Evolutionary conservation across 1,140 invertebrate species (phyloP).

Genomic region (Orussus abietinus): DNA sequence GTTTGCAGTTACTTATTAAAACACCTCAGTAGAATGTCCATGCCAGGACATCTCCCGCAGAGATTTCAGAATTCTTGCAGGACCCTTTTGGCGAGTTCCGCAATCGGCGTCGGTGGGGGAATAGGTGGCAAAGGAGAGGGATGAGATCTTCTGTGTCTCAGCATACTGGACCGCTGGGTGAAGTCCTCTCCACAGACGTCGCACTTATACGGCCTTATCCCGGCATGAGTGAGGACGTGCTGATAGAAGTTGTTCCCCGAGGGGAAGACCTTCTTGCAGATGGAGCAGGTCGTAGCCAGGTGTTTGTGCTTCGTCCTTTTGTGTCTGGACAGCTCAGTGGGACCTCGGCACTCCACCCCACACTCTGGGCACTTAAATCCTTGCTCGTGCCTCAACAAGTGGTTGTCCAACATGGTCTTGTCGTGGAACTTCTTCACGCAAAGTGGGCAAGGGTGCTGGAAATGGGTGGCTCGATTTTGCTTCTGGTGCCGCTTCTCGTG

Average conservation of each 20-base stretch:
- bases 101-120: slow-evolving; percentile 22
- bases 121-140: slow-evolving; percentile 19
- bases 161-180: slow-evolving; percentile 16
- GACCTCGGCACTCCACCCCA: slow-evolving; percentile 43
- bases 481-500: slow-evolving; percentile 21
- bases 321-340: no score
- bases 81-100: slow-evolving; percentile 31
- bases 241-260: slow-evolving; percentile 6
- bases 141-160: slow-evolving; percentile 25
- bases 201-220: slow-evolving; percentile 57
- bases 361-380: slow-evolving; percentile 31
- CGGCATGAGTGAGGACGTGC: slow-evolving; percentile 59
- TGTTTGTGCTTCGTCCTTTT: slow-evolving; percentile 51
- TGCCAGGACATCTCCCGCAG: no score
- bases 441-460: slow-evolving; percentile 38
- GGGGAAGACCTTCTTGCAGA: slow-evolving; percentile 41
- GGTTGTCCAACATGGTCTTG: slow-evolving; percentile 43
- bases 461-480: slow-evolving; percentile 1
- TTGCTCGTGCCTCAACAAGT: slow-evolving; percentile 49
- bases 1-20: no score
- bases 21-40: no score
- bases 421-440: slow-evolving; percentile 50
- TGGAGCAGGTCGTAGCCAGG: slow-evolving; percentile 57
- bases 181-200: slow-evolving; percentile 6
- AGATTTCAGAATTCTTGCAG: no score